A percentile compares a stretch with the other conserved stretches of the same genome.
Evolutionary conservation across 1,140 invertebrate species (phyloP).

Genomic region (Drosophila varians): DNA sequence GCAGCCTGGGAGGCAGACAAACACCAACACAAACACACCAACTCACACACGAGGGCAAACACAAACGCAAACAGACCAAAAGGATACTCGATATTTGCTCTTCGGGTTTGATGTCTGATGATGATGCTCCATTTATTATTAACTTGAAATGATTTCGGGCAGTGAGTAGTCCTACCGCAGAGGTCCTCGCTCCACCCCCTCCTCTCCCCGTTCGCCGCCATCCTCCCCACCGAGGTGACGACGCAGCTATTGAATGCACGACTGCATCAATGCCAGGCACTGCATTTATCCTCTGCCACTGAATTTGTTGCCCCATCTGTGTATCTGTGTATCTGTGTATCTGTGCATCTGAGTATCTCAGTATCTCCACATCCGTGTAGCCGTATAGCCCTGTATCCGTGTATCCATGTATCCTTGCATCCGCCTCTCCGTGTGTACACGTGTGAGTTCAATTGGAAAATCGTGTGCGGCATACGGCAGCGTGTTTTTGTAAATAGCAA

Average conservation of each 20-base stretch:
- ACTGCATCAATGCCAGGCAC: constrained; percentile 73
- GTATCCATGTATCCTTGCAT: constrained; percentile 3
- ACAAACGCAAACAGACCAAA: constrained; percentile 44
- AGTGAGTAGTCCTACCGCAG: constrained; percentile 41
- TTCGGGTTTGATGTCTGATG: constrained; percentile 78
- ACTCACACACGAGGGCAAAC: constrained; percentile 4
- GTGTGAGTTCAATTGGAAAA: constrained; percentile 84
- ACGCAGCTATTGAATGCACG: constrained; percentile 83
- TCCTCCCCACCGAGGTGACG: constrained; percentile 63
- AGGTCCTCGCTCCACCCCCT: constrained; percentile 4
- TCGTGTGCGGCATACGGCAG: constrained; percentile 79
- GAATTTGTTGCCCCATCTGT: constrained; percentile 13
- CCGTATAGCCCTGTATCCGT: not conserved
- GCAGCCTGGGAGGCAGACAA: constrained; percentile 34
- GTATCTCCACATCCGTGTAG: constrained; percentile 3
- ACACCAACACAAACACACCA: constrained; percentile 31
- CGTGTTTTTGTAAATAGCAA: constrained; percentile 67
- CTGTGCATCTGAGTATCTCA: constrained; percentile 1
- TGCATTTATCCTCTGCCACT: constrained; percentile 20
- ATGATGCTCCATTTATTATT: constrained; percentile 83
- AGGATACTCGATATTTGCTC: constrained; percentile 70
- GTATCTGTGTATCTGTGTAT: not conserved
- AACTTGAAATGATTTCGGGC: constrained; percentile 83
- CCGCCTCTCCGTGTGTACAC: constrained; percentile 50
- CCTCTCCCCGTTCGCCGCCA: not conserved